phyloP scores from a whole-genome alignment of 1,140 invertebrate species.

The Vollenhovia emeryi region DNA sequence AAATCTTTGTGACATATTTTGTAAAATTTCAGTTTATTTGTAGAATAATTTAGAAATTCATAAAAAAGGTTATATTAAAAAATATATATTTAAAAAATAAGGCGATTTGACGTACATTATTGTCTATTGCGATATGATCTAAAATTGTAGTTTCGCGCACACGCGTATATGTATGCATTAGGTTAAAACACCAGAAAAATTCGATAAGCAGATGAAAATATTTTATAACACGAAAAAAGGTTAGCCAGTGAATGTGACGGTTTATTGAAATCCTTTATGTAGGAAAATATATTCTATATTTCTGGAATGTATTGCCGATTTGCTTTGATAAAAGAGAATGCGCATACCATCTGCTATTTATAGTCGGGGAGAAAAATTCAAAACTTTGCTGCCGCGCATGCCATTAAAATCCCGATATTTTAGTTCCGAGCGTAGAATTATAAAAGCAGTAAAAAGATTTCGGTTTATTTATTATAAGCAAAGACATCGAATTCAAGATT shows the following conservation, averaged over 20 bases:
- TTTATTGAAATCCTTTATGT: conserved; percentile 24
- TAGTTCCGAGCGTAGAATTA: background rate
- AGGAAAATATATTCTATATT: conserved; percentile 50
- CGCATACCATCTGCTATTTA: background rate
- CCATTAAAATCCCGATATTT: conserved; percentile 18
- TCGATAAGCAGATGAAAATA: conserved; percentile 16
- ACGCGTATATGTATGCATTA: background rate
- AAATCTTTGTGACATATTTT: background rate
- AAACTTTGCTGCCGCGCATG: background rate
- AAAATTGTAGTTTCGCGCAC: background rate
- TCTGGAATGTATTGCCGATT: conserved; percentile 54
- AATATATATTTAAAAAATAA: background rate
- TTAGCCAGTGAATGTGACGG: conserved; percentile 21
- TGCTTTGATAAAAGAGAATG: conserved; percentile 47
- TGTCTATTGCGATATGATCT: background rate
- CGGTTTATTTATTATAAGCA: background rate
- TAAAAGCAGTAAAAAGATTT: background rate
- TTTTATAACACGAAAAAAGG: background rate
- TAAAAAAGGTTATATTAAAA: background rate
- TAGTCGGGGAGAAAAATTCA: conserved; percentile 18
- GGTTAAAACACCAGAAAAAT: background rate
- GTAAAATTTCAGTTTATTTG: background rate
- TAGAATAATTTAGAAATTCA: background rate
- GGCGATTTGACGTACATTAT: background rate
- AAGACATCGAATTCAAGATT: background rate